phyloP scores from a whole-genome alignment of 2,888 invertebrate species.

The Aleiodes testaceus region DNA sequence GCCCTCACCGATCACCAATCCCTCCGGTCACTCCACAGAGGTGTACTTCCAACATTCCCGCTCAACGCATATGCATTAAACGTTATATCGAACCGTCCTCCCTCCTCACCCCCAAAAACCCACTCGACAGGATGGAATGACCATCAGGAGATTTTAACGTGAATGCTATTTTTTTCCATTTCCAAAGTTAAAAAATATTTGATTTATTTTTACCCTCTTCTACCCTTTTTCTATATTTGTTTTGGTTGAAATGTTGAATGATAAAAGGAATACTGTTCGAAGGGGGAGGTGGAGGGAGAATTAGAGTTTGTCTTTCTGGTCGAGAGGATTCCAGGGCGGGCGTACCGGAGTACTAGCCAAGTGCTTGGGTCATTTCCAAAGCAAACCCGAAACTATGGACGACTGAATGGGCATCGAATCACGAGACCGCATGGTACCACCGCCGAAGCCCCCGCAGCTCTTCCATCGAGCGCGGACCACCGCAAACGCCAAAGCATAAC shows the following conservation, averaged over 20 bases:
- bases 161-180: slow-evolving; percentile 44
- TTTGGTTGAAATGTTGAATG: slow-evolving; percentile 31
- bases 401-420: slow-evolving; percentile 69
- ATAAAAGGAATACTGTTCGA: slow-evolving; percentile 41
- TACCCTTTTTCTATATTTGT: slow-evolving; percentile 29
- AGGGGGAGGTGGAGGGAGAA: slow-evolving; percentile 39
- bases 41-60: slow-evolving; percentile 30
- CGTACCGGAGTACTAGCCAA: slow-evolving; percentile 47
- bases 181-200: slow-evolving; percentile 27
- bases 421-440: slow-evolving; percentile 50
- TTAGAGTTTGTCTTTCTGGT: slow-evolving; percentile 64
- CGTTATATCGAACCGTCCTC: slow-evolving; percentile 14
- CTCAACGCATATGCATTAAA: slow-evolving; percentile 34
- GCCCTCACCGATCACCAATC: slow-evolving; percentile 27
- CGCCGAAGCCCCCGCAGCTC: slow-evolving; percentile 55
- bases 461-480: slow-evolving; percentile 54
- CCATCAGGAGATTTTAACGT: slow-evolving; percentile 31
- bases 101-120: slow-evolving; percentile 21
- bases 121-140: slow-evolving; percentile 26
- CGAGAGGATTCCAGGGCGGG: slow-evolving; percentile 55
- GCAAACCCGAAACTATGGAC: slow-evolving; percentile 66
- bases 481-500: slow-evolving; percentile 65
- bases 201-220: slow-evolving; percentile 31
- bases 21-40: slow-evolving; percentile 33
- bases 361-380: slow-evolving; percentile 70